These are phyloP conservation scores for Eudasyphora cyanicolor DNA, from an alignment of 2,888 invertebrate species.

Conservation along the genomic window DNA sequence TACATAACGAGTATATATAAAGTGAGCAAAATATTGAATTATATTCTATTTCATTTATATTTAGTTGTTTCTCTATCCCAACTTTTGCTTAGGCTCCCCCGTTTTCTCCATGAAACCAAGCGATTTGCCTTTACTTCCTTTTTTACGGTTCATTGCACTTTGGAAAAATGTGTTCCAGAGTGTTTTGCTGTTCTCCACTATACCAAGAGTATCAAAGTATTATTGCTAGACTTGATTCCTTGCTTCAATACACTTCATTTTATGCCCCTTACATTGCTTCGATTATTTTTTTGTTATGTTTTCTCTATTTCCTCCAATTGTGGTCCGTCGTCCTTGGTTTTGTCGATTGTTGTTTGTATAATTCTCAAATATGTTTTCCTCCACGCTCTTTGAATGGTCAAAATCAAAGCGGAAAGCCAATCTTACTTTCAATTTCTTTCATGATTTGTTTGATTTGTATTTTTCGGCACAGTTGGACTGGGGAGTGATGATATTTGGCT, in stretches of 20 bases:
- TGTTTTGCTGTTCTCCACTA: background rate
- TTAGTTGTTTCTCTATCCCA: background rate
- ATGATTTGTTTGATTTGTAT: constrained; percentile 22
- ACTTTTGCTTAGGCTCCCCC: background rate
- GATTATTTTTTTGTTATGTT: constrained; percentile 13
- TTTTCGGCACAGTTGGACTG: background rate
- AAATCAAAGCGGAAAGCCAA: constrained; percentile 18
- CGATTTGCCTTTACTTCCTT: background rate
- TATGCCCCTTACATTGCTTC: background rate
- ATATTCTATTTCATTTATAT: constrained; percentile 9
- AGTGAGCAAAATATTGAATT: constrained; percentile 34
- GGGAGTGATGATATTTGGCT: background rate
- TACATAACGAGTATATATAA: no score
- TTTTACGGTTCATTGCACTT: constrained; percentile 43
- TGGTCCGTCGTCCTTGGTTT: background rate
- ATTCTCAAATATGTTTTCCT: constrained; percentile 16
- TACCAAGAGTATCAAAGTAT: background rate
- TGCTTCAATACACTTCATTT: constrained; percentile 16
- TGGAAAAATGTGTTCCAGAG: background rate
- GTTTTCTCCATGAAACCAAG: no score
- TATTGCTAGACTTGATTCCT: background rate
- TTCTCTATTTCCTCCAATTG: background rate
- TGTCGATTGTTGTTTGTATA: background rate
- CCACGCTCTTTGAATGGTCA: background rate
- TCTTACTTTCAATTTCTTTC: constrained; percentile 30